phyloP scores from a whole-genome alignment of 2,888 invertebrate genomes.

The Pristionchus arcanus region DNA sequence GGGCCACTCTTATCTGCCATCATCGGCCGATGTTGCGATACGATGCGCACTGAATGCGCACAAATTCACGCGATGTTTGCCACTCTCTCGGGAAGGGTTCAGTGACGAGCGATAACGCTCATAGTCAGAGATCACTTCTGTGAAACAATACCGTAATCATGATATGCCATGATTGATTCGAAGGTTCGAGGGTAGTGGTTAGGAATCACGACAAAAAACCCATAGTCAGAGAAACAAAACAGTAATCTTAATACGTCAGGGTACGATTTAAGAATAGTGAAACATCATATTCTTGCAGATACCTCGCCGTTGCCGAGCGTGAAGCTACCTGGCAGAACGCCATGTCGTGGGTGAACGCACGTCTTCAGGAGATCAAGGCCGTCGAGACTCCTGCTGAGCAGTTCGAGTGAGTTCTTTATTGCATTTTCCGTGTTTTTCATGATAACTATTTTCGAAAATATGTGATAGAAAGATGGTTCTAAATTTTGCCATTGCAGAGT shows the following conservation, averaged over 20 bases:
- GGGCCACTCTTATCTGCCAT: neutral
- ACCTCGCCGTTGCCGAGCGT: conserved; percentile 55
- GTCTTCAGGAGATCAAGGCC: conserved; percentile 59
- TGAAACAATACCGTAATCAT: neutral
- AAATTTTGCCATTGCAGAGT: neutral
- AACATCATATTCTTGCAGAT: conserved; percentile 53
- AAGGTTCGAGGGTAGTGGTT: too few species aligned
- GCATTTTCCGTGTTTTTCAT: neutral
- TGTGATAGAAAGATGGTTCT: neutral
- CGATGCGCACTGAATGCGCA: neutral
- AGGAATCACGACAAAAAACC: too few species aligned
- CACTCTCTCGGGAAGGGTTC: neutral
- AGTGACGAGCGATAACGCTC: neutral
- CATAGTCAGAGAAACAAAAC: too few species aligned
- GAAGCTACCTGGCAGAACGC: conserved; percentile 58
- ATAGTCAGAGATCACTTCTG: neutral
- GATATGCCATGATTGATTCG: too few species aligned
- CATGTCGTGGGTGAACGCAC: conserved; percentile 63
- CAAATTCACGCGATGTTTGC: neutral
- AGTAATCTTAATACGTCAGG: too few species aligned
- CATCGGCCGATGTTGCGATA: neutral
- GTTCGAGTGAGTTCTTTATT: neutral
- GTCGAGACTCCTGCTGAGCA: conserved; percentile 56
- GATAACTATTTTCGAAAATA: neutral
- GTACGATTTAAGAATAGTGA: too few species aligned